Conservation (phyloP, 1,140 invertebrate species). For the Cotesia typhae region DNA sequence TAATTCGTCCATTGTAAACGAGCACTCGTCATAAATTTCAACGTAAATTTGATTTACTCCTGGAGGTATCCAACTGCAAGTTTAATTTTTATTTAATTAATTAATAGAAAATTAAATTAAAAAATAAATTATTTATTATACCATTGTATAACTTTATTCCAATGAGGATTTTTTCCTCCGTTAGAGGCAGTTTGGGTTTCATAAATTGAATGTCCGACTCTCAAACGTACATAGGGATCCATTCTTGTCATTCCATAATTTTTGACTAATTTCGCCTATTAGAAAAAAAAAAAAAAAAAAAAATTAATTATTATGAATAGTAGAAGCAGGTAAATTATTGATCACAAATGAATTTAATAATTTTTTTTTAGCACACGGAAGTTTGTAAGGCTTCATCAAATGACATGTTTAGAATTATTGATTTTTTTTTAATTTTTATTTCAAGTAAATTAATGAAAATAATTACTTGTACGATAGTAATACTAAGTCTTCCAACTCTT, state of each 20-base stretch:
- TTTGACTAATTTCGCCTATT: conserved; percentile 87
- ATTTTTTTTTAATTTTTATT: no score
- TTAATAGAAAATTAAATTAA: no score
- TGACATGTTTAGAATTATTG: no score
- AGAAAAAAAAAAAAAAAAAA: conserved; percentile 21
- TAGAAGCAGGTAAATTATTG: conserved; percentile 37
- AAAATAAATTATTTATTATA: conserved; percentile 54
- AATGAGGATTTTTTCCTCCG: conserved; percentile 94
- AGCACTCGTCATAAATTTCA: conserved; percentile 97
- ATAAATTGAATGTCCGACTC: conserved; percentile 91
- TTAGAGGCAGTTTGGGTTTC: conserved; percentile 94
- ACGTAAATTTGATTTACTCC: conserved; percentile 89
- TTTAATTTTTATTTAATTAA: conserved; percentile 32
- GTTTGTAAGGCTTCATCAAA: no score
- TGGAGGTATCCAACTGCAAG: conserved; percentile 78
- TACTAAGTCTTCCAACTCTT: conserved; percentile 77
- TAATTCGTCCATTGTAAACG: conserved; percentile 94
- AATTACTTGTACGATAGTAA: conserved; percentile 81
- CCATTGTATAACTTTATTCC: conserved; percentile 95
- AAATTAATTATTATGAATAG: conserved; percentile 67
- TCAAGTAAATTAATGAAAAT: conserved; percentile 1
- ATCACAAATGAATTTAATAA: conserved; percentile 2
- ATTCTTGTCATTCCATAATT: conserved; percentile 96
- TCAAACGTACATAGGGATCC: conserved; percentile 94
- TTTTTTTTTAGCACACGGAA: background rate